These are phyloP conservation scores for Dipodomys ordii DNA, from an alignment of 2,113 vertebrate species.

Conservation along the genomic window DNA sequence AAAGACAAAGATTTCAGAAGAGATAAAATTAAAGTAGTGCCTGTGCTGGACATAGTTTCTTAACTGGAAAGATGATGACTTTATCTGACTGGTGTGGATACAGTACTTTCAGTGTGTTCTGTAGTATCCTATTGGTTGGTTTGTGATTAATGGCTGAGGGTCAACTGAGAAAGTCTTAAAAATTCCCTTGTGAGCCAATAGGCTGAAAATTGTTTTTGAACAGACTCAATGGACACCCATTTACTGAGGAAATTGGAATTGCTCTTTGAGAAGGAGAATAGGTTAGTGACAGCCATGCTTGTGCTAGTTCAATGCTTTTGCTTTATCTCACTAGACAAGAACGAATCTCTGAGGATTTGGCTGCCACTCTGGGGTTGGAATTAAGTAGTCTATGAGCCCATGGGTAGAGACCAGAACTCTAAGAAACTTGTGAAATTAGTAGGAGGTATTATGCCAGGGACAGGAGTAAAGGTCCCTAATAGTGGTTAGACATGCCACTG, in stretches of 20 bases:
- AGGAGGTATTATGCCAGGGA: constrained; percentile 46
- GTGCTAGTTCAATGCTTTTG: neutral
- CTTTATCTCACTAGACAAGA: constrained; percentile 31
- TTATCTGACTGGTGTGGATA: neutral
- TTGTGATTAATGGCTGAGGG: constrained; percentile 57
- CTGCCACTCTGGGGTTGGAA: constrained; percentile 41
- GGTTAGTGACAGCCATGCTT: constrained; percentile 41
- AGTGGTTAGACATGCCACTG: constrained; percentile 39
- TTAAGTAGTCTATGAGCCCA: constrained; percentile 31
- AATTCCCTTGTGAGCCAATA: constrained; percentile 57
- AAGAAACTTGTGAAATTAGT: constrained; percentile 65
- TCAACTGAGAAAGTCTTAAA: constrained; percentile 63
- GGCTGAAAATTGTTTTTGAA: constrained; percentile 61
- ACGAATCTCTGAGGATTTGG: constrained; percentile 55
- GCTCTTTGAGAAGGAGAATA: constrained; percentile 61
- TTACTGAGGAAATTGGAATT: constrained; percentile 59
- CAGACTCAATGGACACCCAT: constrained; percentile 25
- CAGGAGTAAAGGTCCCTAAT: constrained; percentile 65
- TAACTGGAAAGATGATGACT: neutral
- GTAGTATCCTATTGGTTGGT: neutral
- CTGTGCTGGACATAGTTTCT: neutral
- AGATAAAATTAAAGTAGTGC: neutral
- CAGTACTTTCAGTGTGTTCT: neutral
- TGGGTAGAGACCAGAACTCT: neutral
- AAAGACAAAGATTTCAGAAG: constrained; percentile 3